phyloP scores from a whole-genome alignment of 2,888 invertebrate species.

The Chelonus formosanus region DNA sequence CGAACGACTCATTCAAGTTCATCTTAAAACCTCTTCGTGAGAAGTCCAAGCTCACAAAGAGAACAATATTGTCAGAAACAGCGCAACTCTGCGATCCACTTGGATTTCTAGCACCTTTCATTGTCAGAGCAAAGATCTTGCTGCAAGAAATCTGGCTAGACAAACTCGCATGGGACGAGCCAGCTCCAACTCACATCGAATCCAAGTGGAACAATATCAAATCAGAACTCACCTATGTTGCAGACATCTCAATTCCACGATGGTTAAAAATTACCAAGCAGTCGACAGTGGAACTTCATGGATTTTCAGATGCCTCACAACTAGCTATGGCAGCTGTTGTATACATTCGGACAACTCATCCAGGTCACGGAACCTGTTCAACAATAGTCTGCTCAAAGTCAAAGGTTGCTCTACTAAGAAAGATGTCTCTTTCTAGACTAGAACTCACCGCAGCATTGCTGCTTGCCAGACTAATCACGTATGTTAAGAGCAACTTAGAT shows the following conservation, averaged over 20 bases:
- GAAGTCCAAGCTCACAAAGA: too few relatives aligned
- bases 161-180: constrained; percentile 36
- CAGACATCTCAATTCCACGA: constrained; percentile 30
- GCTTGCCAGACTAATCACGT: constrained; percentile 24
- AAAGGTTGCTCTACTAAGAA: constrained; percentile 26
- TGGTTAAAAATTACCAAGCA: constrained; percentile 20
- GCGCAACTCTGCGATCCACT: constrained; percentile 40
- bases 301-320: constrained; percentile 40
- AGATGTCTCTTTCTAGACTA: constrained; percentile 42
- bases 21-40: too few relatives aligned
- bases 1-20: too few relatives aligned
- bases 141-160: constrained; percentile 37
- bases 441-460: constrained; percentile 44
- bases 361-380: too few relatives aligned
- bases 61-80: too few relatives aligned
- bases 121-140: constrained; percentile 37
- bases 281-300: constrained; percentile 34
- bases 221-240: constrained; percentile 19
- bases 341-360: not conserved
- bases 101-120: too few relatives aligned
- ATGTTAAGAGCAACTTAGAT: constrained; percentile 19
- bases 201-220: constrained; percentile 25
- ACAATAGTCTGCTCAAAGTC: constrained; percentile 26
- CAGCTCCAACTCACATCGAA: not conserved
- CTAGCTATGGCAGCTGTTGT: constrained; percentile 38